Evolutionary conservation across 2,113 vertebrate genomes (phyloP).

Genomic region (Mormoops blainvillei): DNA sequence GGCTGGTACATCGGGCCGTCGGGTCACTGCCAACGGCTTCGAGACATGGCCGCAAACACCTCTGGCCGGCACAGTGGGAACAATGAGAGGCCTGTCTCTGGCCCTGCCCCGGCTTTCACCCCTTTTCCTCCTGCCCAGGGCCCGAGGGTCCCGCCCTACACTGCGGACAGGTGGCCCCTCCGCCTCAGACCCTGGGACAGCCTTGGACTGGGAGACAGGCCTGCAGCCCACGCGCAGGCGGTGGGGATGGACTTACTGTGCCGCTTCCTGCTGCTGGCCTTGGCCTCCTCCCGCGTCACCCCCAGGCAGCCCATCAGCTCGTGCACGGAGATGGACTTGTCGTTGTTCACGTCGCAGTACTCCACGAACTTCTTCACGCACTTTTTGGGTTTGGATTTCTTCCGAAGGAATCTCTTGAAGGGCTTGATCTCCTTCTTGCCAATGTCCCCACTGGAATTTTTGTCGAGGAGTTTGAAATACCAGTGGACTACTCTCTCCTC

Average conservation of each 20-base stretch:
- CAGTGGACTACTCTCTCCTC: slow-evolving; percentile 97
- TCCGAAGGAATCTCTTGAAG: slow-evolving; percentile 94
- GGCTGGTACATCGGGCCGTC: too few relatives aligned
- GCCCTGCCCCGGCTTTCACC: neutral
- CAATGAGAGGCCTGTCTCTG: neutral
- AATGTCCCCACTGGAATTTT: slow-evolving; percentile 93
- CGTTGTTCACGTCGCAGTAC: slow-evolving; percentile 93
- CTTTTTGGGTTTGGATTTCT: slow-evolving; percentile 97
- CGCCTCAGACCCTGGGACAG: neutral
- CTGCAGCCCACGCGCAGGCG: too few relatives aligned
- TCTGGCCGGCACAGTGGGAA: neutral
- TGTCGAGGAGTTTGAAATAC: slow-evolving; percentile 96
- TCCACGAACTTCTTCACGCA: slow-evolving; percentile 98
- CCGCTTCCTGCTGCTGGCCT: slow-evolving; percentile 70
- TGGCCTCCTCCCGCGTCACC: slow-evolving; percentile 90
- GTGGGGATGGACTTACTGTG: slow-evolving; percentile 71
- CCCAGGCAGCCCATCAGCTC: slow-evolving; percentile 97
- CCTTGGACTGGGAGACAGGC: too few relatives aligned
- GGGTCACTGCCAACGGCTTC: neutral
- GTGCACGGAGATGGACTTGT: slow-evolving; percentile 91
- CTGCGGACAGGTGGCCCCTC: neutral
- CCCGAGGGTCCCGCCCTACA: too few relatives aligned
- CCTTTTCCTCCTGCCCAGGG: neutral
- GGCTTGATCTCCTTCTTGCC: slow-evolving; percentile 98
- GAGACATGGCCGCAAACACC: rapidly evolving